A percentile compares a stretch with the other conserved stretches of the same genome.
Evolutionary conservation across 1,140 invertebrate genomes (phyloP).

Genomic region (Mactra quadrangularis): DNA sequence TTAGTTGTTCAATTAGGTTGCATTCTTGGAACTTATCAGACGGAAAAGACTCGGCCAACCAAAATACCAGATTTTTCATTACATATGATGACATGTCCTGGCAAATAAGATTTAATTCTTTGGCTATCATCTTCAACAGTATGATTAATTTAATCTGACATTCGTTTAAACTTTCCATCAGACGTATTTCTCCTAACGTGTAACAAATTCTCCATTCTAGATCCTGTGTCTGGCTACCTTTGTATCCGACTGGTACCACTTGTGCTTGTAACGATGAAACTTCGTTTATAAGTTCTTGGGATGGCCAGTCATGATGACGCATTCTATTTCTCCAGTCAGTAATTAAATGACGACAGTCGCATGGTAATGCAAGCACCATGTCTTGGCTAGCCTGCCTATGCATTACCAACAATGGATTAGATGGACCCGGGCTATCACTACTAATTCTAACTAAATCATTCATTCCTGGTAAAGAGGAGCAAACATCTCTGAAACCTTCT

Average conservation of each 20-base stretch:
- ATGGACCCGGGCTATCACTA: too few species aligned
- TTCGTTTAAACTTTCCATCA: slow-evolving; percentile 10
- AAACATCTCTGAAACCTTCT: too few species aligned
- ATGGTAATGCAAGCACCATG: slow-evolving; percentile 45
- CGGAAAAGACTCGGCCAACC: slow-evolving; percentile 34
- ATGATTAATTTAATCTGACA: slow-evolving; percentile 30
- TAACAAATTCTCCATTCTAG: slow-evolving; percentile 49
- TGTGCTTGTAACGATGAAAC: not conserved
- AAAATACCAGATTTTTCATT: slow-evolving; percentile 42
- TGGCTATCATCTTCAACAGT: slow-evolving; percentile 24
- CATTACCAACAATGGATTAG: too few species aligned
- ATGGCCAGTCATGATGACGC: slow-evolving; percentile 17
- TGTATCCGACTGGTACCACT: slow-evolving; percentile 38
- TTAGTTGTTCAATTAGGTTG: not conserved
- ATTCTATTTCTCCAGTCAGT: slow-evolving; percentile 10
- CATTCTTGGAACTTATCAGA: not conserved
- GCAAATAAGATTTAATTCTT: not conserved
- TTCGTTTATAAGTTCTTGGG: not conserved
- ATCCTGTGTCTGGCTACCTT: not conserved
- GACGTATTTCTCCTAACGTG: slow-evolving; percentile 4
- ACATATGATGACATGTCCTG: slow-evolving; percentile 25
- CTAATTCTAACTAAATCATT: too few species aligned
- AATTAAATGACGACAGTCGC: not conserved
- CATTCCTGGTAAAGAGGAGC: too few species aligned
- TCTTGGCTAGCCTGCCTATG: too few species aligned